Evolutionary conservation across 2,113 vertebrate genomes (phyloP).

Genomic region (Xyrauchen texanus): DNA sequence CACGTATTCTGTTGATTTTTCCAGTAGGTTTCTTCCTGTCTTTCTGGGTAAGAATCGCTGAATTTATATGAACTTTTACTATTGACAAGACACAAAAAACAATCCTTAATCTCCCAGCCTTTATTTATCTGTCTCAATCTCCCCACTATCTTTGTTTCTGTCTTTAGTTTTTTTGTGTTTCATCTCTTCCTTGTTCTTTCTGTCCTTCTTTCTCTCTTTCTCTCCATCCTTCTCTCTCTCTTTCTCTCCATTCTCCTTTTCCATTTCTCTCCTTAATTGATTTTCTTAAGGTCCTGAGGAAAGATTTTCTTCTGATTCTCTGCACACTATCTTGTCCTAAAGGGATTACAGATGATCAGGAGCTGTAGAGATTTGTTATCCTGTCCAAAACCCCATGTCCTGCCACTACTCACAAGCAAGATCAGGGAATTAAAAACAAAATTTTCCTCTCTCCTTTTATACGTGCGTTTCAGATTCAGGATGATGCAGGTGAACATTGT

Average conservation of each 20-base stretch:
- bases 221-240: background rate
- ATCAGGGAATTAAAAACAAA: slow-evolving; percentile 3
- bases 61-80: too few relatives aligned
- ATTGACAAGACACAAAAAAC: too few relatives aligned
- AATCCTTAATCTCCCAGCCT: too few relatives aligned
- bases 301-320: slow-evolving; percentile 37
- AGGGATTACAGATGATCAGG: slow-evolving; percentile 40
- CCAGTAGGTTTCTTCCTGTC: too few relatives aligned
- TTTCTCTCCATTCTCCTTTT: background rate
- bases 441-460: background rate
- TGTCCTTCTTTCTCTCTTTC: too few relatives aligned
- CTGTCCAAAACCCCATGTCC: slow-evolving; percentile 24
- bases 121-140: background rate
- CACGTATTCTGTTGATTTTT: too few relatives aligned
- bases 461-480: slow-evolving; percentile 79
- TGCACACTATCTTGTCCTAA: slow-evolving; percentile 21
- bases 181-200: too few relatives aligned
- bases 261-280: slow-evolving; percentile 12
- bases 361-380: slow-evolving; percentile 28
- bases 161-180: background rate
- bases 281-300: slow-evolving; percentile 19
- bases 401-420: slow-evolving; percentile 14
- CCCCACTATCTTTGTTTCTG: background rate
- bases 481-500: slow-evolving; percentile 90
- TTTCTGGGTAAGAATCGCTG: too few relatives aligned